Base-by-base conservation (phyloP, 2,888 invertebrate species). In the Dolichopus griseipennis region DNA sequence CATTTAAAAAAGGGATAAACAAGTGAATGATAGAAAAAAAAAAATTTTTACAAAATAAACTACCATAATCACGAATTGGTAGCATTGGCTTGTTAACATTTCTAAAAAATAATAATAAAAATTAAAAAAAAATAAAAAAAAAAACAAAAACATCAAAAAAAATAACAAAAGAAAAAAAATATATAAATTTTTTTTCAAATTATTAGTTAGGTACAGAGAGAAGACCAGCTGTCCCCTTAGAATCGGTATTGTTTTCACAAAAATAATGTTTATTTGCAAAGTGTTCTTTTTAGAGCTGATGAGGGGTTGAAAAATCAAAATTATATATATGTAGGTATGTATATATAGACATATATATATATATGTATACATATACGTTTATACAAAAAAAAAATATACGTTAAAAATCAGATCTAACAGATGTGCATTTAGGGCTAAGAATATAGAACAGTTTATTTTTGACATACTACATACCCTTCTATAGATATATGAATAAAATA, bases 171-270 rank as follows among this genome's bases (percentile, higher is more conserved):
- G 15, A 18, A 52, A 52, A 52, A 52, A 52, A 52, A 52, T 18
- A 52, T n/a, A 15, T n/a, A n/a, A n/a, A n/a, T 18, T 52, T 52
- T 52, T 12, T 52, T 52, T 52, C 2, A 52, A 52, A 52, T 52
- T 15, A 52, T 52, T 52, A 52, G 52, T 52, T 52, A 52, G 52
- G 52, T 52, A 52, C 52, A 52, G 52, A n/a, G 52, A 52, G 52
- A 52, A 52, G 52, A 52, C 52, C 52, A 52, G 52, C 52, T 52
- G 52, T 52, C 52, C 52, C 52, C 52, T 52, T 52, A 52, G 52
- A 52, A 52, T 15, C 52, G 52, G 27, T 52, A 52, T 52, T 52
- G 52, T 52, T 52, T 52, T 52, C 52, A 52, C 52, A 52, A 52
- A 52, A 52, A 27, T 27, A 27, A 52, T 52, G 52, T 52, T 52